Evolutionary conservation across 2,888 invertebrate species (phyloP).

Genomic region (Agrypnus murinus): DNA sequence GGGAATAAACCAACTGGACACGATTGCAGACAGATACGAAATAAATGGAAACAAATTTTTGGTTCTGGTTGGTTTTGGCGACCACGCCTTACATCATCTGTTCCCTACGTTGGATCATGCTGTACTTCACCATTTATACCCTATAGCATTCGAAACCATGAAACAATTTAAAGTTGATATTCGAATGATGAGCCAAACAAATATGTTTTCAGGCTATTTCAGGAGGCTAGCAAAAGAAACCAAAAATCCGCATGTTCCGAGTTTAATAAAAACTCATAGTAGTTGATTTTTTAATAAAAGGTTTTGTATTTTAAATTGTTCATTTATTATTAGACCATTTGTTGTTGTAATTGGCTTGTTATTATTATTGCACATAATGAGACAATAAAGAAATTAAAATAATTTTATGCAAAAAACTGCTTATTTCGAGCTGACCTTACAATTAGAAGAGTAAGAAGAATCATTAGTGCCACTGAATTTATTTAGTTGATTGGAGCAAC

Average conservation of each 20-base stretch:
- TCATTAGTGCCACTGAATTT: too few relatives aligned
- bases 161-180: conserved; percentile 77
- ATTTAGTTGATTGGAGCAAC: too few relatives aligned
- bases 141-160: conserved; percentile 77
- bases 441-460: too few relatives aligned
- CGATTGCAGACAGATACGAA: conserved; percentile 83
- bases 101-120: conserved; percentile 89
- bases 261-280: not conserved
- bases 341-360: too few relatives aligned
- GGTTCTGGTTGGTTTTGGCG: conserved; percentile 84
- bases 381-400: too few relatives aligned
- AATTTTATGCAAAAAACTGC: too few relatives aligned
- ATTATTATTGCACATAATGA: too few relatives aligned
- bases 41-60: conserved; percentile 80
- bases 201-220: conserved; percentile 81
- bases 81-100: conserved; percentile 87
- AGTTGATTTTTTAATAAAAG: too few relatives aligned
- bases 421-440: too few relatives aligned
- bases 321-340: too few relatives aligned
- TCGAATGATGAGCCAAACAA: conserved; percentile 73
- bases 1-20: conserved; percentile 86
- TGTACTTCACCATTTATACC: conserved; percentile 79
- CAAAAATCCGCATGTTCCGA: conserved; percentile 67
- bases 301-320: too few relatives aligned
- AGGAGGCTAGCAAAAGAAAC: conserved; percentile 74